Conservation (phyloP, 2,797 vertebrate species). For the Cryptoblepharus egeriae region DNA sequence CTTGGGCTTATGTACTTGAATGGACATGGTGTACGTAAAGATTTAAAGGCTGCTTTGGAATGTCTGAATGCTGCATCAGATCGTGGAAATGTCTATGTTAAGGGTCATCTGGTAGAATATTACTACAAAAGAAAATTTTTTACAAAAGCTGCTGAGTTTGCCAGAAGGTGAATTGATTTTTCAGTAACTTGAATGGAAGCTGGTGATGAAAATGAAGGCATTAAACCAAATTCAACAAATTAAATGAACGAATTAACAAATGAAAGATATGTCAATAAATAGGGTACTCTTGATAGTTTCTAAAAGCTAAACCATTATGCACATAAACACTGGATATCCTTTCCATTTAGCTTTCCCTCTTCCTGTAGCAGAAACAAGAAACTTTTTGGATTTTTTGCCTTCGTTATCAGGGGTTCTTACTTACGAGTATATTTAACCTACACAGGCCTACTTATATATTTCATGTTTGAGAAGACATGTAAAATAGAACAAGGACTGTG, state of each 20-base stretch:
- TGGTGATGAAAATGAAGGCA: neutral
- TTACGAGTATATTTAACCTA: neutral
- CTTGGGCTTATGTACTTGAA: constrained; percentile 84
- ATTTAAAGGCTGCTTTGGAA: constrained; percentile 74
- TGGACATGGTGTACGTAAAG: constrained; percentile 73
- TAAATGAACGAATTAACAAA: too few relatives aligned
- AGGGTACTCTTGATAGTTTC: neutral
- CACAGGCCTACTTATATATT: neutral
- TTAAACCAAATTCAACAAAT: neutral
- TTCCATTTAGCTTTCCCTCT: neutral
- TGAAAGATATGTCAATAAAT: neutral
- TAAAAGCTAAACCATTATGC: neutral
- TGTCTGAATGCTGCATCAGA: constrained; percentile 78
- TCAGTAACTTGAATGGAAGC: constrained; percentile 3
- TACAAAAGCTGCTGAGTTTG: constrained; percentile 74
- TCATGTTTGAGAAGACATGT: neutral
- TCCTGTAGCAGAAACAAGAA: neutral
- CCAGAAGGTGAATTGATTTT: constrained; percentile 76
- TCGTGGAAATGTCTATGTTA: constrained; percentile 81
- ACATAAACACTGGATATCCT: neutral
- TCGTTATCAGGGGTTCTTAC: neutral
- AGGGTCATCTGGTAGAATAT: constrained; percentile 80
- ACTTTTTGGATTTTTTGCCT: neutral
- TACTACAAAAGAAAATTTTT: constrained; percentile 83
- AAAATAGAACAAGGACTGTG: neutral